Evolutionary conservation across 2,113 vertebrate species (phyloP), one percentile per base, ranked within the genome.

Genomic region (Elephantulus edwardii): DNA sequence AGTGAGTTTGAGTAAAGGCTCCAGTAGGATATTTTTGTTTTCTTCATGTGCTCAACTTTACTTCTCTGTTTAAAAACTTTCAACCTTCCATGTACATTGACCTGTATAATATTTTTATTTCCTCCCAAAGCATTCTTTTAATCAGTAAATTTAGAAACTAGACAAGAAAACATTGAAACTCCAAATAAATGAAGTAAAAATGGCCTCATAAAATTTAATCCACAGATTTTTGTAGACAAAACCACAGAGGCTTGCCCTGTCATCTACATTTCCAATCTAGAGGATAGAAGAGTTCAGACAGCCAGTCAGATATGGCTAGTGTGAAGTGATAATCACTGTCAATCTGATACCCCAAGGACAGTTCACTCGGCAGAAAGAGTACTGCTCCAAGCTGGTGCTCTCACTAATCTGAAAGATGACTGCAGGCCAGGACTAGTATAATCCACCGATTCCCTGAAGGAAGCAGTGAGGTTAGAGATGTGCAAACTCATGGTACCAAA

Each of bases 51-150:
- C 8, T 28, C 38, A 44, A n/a, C 70, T 92, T 64, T 48, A 46
- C 48, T 71, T 70, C 20, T 52, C 7, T 38, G n/a, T 89, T 91
- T 83, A 74, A 8, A 48, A 12, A 20, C n/a, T 82, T 95, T 89
- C 52, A 20, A 7, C 30, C 74, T 64, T 58, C 46, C 78, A n/a
- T n/a, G n/a, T n/a, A 16, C 2, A 84, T 44, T 9, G 44, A 83
- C 30, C 33, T 71, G 4, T 48, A 81, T 72, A n/a, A 30, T 14
- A 48, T 33, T 30, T 13, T 60, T 11, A 86, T 92, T 48, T 78
- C 38, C 44, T 26, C 33, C 4, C 78, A 46, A 78, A 68, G 70
- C 75, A 16, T n/a, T 44, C 38, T 77, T 88, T 16, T 52, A 46
- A 70, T 56, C 42, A 75, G 19, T 33, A 8, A 30, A 5, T 17